Conservation (phyloP, 2,113 vertebrate species). For the Tricholaema leucomelas region DNA sequence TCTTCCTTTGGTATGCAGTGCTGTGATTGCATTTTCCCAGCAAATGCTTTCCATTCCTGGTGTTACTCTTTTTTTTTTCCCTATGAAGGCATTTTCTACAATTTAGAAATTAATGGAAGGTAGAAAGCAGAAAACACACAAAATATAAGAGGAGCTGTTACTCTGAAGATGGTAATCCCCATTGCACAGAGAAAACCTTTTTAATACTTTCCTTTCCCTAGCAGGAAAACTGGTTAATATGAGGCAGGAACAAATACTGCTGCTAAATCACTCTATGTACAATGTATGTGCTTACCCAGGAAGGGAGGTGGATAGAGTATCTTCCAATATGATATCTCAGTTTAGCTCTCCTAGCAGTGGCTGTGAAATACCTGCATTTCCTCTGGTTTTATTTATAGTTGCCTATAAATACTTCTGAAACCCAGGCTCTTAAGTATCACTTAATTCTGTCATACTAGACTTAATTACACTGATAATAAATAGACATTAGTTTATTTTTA, state of each 20-base stretch:
- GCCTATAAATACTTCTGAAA: conserved; percentile 55
- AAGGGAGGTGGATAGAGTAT: neutral
- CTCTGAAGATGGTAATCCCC: neutral
- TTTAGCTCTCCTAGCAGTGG: neutral
- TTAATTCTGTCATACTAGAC: conserved; percentile 51
- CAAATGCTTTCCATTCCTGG: neutral
- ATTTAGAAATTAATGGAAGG: neutral
- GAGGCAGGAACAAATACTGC: neutral
- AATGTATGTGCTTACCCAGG: neutral
- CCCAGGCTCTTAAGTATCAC: conserved; percentile 34
- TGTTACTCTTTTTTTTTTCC: neutral
- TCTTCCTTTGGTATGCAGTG: neutral
- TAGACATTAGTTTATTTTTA: conserved; percentile 58
- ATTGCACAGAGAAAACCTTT: neutral
- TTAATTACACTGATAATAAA: conserved; percentile 63
- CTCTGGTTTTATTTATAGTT: conserved; percentile 34
- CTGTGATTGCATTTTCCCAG: neutral
- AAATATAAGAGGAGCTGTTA: neutral
- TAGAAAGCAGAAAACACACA: neutral
- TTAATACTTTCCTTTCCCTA: neutral
- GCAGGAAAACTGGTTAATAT: neutral
- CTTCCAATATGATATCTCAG: neutral
- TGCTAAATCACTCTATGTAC: neutral
- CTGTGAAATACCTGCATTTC: conserved; percentile 23
- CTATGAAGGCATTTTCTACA: neutral